Evolutionary conservation across 2,113 vertebrate species (phyloP), one percentile per base, ranked within the genome.

Genomic region (Mustela nigripes): DNA sequence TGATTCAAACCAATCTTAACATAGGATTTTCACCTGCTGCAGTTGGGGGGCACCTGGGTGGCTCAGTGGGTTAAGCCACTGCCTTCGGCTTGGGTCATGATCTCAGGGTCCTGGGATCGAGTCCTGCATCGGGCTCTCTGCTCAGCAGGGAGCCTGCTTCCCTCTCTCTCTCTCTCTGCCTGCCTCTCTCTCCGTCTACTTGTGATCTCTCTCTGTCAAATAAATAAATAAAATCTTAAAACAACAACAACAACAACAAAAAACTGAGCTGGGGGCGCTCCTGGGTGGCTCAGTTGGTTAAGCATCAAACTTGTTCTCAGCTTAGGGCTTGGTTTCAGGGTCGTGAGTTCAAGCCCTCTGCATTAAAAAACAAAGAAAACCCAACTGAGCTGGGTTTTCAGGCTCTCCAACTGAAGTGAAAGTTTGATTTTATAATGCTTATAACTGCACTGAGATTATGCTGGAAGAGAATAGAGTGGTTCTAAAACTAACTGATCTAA

Each of bases 311-410:
- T 56, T 67, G 65, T 16, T 67, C 65, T 53, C 53, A 53, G 53
- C 11, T 63, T 26, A 63, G 62, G 62, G 24, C 63, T 33, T 67
- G 65, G 33, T 67, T 33, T 67, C 63, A 67, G 63, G 63, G 28
- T 65, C 5, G 1, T 31, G 63, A 67, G 63, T 33, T 67, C 31
- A 63, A 63, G 62, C 62, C 26, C 26, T 28, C 11, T 62, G 26
- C 11, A 33, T 67, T 33, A 33, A 67, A 67, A 33, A 67, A 67
- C 63, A 33, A 67, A 67, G 31, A 67, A 67, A 67, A 33, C 14
- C 63, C 31, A 67, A 96, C 62, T 76, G 65, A 91, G 48, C 78
- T 84, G 39, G n/a, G n/a, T 89, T 97, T 97, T 85, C 62, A 84
- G 50, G 92, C 58, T 95, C 10, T 90, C n/a, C 42, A 92, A 24